Base-by-base conservation (phyloP, 2,797 vertebrate genomes). In the Sarcoramphus papa region DNA sequence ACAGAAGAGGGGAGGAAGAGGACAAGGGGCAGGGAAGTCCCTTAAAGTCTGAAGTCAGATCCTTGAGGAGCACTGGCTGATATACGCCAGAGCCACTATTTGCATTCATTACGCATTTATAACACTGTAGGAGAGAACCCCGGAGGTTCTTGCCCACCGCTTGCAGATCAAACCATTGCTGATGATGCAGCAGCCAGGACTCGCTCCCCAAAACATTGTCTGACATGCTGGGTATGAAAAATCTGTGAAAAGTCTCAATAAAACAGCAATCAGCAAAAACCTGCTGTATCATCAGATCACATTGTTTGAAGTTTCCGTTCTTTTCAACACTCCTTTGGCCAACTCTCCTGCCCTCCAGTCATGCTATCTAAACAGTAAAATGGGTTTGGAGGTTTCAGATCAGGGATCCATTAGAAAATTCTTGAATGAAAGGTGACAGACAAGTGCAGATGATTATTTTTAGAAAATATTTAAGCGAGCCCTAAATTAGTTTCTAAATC, bases 401-500 rank as follows among this genome's bases (percentile, higher is more conserved):
- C n/a, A 81, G 59, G 33, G 43, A 73, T 16, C 59, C 51, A 24
- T 54, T 13, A 64, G 43, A 90, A 89, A 81, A 92, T 6, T n/a
- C 76, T 31, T 90, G 85, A 88, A 74, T 60, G 74, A 67, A 88
- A 94, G 80, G 74, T 14, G 50, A 45, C 1, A 56, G 51, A 4
- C 27, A 88, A 56, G 14, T 2, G 31, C 50, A 30, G 75, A 10
- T 21, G 5, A 40, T 63, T 95, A 95, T 92, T 95, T 96, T 96
- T 95, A 90, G 94, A 91, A 90, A 80, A 82, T 40, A 88, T 68
- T 97, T 93, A 87, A 95, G 48, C 1, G 2, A 94, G 92, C 20
- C 73, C 93, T 90, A 94, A 95, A 95, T 97, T 92, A 90, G 68
- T 92, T 95, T 95, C 95, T 95, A 95, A 94, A 94, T 95, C 51